Conservation (phyloP, 2,113 vertebrate genomes). For the Chaetodon auriga region DNA sequence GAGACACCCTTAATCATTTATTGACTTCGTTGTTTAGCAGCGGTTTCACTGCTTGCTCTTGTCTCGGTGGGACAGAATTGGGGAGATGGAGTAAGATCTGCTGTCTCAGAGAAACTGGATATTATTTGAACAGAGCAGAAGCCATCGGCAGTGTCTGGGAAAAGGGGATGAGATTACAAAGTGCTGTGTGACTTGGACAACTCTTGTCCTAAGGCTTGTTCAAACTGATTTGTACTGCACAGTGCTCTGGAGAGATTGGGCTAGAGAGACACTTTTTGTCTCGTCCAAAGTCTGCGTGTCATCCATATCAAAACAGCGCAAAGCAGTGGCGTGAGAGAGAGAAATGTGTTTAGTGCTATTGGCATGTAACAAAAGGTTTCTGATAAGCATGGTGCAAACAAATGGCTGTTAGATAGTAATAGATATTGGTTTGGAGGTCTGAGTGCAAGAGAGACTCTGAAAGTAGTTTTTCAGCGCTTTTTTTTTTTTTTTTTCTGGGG, state of each 20-base stretch:
- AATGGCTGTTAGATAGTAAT: neutral
- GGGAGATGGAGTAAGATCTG: constrained; percentile 54
- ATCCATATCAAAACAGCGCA: constrained; percentile 40
- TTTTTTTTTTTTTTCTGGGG: neutral
- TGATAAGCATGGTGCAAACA: neutral
- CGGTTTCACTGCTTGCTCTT: constrained; percentile 37
- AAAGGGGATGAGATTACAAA: constrained; percentile 62
- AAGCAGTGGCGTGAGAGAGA: neutral
- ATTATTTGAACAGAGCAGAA: constrained; percentile 63
- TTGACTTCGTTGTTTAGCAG: constrained; percentile 61
- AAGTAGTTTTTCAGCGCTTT: constrained; percentile 10
- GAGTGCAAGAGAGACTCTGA: neutral
- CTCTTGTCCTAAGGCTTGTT: constrained; percentile 62
- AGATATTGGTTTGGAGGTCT: neutral
- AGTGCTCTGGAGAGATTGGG: constrained; percentile 45
- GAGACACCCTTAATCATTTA: constrained; percentile 53
- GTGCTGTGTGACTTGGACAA: constrained; percentile 60
- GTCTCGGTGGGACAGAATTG: constrained; percentile 49
- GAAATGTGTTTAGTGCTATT: neutral
- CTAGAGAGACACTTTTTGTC: constrained; percentile 33
- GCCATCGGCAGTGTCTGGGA: constrained; percentile 47
- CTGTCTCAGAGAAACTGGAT: constrained; percentile 55
- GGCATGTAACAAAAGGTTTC: neutral
- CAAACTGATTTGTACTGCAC: constrained; percentile 64
- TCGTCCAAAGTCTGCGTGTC: constrained; percentile 43